Conservation (phyloP, 2,888 invertebrate genomes). For the Microlaimidae sp. region DNA sequence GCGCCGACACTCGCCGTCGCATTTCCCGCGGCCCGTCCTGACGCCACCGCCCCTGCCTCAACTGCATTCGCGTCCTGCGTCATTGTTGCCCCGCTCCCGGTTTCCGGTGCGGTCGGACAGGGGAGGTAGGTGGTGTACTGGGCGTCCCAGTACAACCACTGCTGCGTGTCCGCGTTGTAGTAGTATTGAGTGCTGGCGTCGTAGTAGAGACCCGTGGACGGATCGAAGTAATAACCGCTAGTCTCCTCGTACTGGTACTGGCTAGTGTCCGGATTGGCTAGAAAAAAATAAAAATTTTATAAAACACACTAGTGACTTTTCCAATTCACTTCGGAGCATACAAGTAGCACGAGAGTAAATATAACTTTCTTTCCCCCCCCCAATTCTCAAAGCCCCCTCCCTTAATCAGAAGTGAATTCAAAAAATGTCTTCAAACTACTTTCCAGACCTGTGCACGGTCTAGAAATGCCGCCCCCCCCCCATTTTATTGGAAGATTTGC, state of each 20-base stretch:
- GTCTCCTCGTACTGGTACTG: slow-evolving; percentile 82
- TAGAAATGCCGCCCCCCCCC: too few relatives aligned
- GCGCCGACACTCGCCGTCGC: slow-evolving; percentile 8
- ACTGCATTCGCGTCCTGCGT: too few relatives aligned
- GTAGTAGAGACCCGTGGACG: slow-evolving; percentile 77
- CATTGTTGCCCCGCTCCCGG: slow-evolving; percentile 10
- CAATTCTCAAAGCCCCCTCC: too few relatives aligned
- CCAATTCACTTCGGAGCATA: too few relatives aligned
- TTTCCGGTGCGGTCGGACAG: slow-evolving; percentile 28
- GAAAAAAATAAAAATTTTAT: too few relatives aligned
- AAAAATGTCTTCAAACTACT: too few relatives aligned
- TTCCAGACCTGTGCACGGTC: too few relatives aligned
- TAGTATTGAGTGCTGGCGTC: slow-evolving; percentile 86
- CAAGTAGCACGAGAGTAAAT: too few relatives aligned
- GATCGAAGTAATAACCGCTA: slow-evolving; percentile 89
- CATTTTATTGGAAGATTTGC: too few relatives aligned
- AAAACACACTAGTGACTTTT: too few relatives aligned
- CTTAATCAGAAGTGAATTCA: too few relatives aligned
- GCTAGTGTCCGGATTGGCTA: slow-evolving; percentile 58
- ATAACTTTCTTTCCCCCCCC: too few relatives aligned
- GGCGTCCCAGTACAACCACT: slow-evolving; percentile 86
- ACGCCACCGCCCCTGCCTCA: slow-evolving; percentile 23
- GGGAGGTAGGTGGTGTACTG: slow-evolving; percentile 39
- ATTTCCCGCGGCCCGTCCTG: slow-evolving; percentile 26
- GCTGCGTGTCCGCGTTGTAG: slow-evolving; percentile 71